Conservation (phyloP, 2,888 invertebrate genomes). For the Agrilus mali region DNA sequence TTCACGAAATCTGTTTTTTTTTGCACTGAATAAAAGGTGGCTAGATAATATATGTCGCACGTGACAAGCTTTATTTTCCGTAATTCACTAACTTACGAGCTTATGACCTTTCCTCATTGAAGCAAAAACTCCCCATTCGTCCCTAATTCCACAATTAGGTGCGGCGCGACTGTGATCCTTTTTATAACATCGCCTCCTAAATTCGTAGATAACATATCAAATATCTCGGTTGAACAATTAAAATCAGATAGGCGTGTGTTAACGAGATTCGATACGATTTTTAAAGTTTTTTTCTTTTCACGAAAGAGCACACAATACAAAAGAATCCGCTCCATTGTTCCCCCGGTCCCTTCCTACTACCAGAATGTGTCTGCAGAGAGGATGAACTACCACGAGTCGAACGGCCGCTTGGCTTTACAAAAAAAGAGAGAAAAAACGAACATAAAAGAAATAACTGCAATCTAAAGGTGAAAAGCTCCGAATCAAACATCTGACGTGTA, state of each 20-base stretch:
- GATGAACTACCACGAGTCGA: too few relatives aligned
- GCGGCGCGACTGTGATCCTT: too few relatives aligned
- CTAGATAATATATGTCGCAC: too few relatives aligned
- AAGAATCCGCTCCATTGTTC: constrained; percentile 10
- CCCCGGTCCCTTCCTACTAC: constrained; percentile 6
- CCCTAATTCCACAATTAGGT: too few relatives aligned
- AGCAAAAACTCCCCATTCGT: too few relatives aligned
- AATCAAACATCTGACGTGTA: too few relatives aligned
- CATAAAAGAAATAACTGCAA: constrained; percentile 1
- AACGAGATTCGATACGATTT: constrained; percentile 12
- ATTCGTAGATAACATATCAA: not conserved
- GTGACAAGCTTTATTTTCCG: too few relatives aligned
- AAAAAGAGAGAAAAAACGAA: constrained; percentile 4
- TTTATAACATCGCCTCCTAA: too few relatives aligned
- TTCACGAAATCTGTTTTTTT: too few relatives aligned
- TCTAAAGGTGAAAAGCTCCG: not conserved
- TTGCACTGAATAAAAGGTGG: too few relatives aligned
- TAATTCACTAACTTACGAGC: too few relatives aligned
- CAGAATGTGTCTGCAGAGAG: constrained; percentile 5
- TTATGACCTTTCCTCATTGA: too few relatives aligned
- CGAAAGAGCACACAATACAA: constrained; percentile 6
- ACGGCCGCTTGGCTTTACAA: not conserved
- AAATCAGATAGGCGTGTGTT: constrained; percentile 10
- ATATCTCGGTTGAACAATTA: constrained; percentile 1
- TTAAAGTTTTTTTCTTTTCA: constrained; percentile 10